Evolutionary conservation across 2,888 invertebrate species (phyloP), one percentile per base, ranked within the genome.

Genomic region (Polydrusus pterygomalis): DNA sequence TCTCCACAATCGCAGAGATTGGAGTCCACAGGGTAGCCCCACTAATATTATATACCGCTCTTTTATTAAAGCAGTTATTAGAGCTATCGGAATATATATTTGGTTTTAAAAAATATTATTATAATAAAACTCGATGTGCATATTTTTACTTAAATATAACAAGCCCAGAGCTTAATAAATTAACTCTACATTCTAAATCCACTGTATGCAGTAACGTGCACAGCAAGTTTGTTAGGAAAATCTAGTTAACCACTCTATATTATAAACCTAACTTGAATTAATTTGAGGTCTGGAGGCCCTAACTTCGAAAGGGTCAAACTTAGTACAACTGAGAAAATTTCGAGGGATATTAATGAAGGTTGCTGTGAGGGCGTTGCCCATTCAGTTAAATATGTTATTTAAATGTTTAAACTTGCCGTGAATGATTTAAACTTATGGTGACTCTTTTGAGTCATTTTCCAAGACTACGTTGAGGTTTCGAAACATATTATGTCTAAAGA

Each of bases 211-310:
- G 38, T 60, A 60, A 60, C 38, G 13, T 60, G 58, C 58, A 18
- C 38, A 18, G 56, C n/a, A 58, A 60, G 58, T 60, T 60, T 20
- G 54, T 54, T 38, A 17, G 38, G 38, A 60, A 60, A 60, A 60
- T 60, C 58, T 18, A 60, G 38, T 60, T 60, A 40, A 38, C 58
- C n/a, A 38, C 38, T 60, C 17, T 38, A 60, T 60, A 38, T 38
- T 40, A 60, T 60, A 60, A 60, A 60, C 58, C 30, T 17, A 60
- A 60, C 58, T 60, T 60, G 58, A 60, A 60, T 60, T 60, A 60
- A 60, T 60, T 60, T 60, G 58, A 60, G 58, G 38, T 60, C 17
- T 38, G 58, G 18, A 38, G 58, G 38, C 58, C 17, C n/a, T 8
- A 38, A 17, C 58, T 60, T 60, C 17, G 58, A 60, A 60, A 60